phyloP scores from a whole-genome alignment of 2,797 vertebrate species.

The Pseudocheirus occidentalis region DNA sequence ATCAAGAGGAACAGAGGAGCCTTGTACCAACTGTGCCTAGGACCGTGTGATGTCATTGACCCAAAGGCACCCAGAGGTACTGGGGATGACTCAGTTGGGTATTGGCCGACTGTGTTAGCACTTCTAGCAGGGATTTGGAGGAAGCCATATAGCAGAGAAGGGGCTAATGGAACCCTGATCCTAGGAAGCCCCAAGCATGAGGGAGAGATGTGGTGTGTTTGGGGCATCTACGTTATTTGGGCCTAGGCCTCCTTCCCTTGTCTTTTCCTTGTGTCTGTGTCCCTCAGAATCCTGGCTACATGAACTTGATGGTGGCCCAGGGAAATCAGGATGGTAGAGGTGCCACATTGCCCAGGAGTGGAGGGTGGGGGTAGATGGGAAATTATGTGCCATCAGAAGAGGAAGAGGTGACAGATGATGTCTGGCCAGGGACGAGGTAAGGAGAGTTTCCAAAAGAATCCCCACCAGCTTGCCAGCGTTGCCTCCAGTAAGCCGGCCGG shows the following conservation, averaged over 20 bases:
- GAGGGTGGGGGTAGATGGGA: not conserved
- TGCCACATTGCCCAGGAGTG: not conserved
- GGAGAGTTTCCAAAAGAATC: not conserved
- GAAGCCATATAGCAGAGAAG: not conserved
- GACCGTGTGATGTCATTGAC: not conserved
- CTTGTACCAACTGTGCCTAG: not conserved
- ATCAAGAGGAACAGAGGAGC: not conserved
- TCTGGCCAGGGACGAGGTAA: not conserved
- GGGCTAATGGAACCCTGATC: not conserved
- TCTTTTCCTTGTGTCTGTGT: not conserved
- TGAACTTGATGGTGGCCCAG: not conserved
- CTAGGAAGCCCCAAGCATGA: not conserved
- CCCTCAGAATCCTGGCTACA: not conserved
- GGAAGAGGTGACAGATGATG: not conserved
- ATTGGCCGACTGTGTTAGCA: not conserved
- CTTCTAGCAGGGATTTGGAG: not conserved
- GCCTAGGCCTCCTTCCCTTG: not conserved
- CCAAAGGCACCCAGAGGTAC: not conserved
- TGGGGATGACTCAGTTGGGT: not conserved
- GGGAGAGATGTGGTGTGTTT: not conserved
- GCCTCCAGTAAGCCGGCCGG: not conserved
- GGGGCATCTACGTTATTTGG: not conserved
- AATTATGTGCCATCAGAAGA: not conserved
- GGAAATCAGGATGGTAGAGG: not conserved
- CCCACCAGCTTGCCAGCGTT: not conserved